Base-by-base conservation (phyloP, 2,797 vertebrate genomes). In the Bufotes viridis region DNA sequence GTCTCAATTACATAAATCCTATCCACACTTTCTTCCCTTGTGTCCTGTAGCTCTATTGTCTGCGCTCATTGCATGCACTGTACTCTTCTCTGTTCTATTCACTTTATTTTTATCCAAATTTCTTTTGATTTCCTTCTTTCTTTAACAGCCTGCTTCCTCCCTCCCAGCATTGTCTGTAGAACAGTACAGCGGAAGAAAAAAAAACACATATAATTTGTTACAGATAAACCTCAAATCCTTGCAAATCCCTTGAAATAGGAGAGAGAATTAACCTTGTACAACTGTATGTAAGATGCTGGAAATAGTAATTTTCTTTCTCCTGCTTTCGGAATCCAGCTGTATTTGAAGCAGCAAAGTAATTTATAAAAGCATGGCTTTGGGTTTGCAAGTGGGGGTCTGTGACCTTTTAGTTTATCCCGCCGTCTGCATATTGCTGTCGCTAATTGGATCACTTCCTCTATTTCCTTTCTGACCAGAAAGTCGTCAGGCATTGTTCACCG, bases 201-300 rank as follows among this genome's bases (percentile, higher is more conserved):
- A 89, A 89, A 85, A 67, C 87, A 89, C 88, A 89, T 86, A 89
- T 89, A 89, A 89, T 89, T 89, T 89, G 88, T 89, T 89, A 89
- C 88, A 89, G 88, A 89, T 89, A 89, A 89, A 89, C 84, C 88
- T 88, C 85, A 90, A 90, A 90, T 90, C 90, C 87, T 81, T 90
- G 84, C 87, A 90, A 88, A 90, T 88, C 84, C 81, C 87, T 65
- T 86, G 87, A 88, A 88, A 87, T 88, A 87, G 87, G 90, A 90
- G 87, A 90, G 87, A 87, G 87, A 88, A 87, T 90, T 90, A 90
- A 90, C 90, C 90, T 90, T 87, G 85, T 88, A 84, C 63, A 84
- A 90, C 90, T 81, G 87, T 87, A 89, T 90, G 85, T 87, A 90
- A 90, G 90, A 88, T 88, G 84, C 85, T 84, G 84, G 84, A 90